Evolutionary conservation across 2,888 invertebrate genomes (phyloP), one percentile per base, ranked within the genome.

Genomic region (Ennomos fuscantarius): DNA sequence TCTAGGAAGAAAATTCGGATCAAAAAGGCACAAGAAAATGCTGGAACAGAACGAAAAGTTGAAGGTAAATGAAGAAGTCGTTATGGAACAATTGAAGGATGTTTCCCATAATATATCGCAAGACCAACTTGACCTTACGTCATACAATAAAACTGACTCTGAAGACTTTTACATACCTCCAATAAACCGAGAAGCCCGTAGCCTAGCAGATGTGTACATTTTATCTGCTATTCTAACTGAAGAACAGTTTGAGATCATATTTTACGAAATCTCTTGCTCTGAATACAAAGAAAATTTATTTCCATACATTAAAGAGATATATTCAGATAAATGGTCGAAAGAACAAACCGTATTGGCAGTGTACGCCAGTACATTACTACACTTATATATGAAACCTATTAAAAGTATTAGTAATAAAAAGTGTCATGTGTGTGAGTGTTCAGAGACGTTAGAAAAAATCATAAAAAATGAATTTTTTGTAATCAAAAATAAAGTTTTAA

Each of bases 1-100:
- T 49, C 78, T 95, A 0, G 94, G 93, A 44, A 93, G 94, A 68
- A 92, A 94, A 63, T 95, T 95, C 71, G 95, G 95, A 1, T 95
- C 95, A 0, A 95, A 95, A 63, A 93, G 89, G 70, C 86, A 87
- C 0, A 95, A 94, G 72, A 80, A 94, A 65, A 79, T 81, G 45
- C 93, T 94, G 58, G 95, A 95, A 66, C 94, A 94, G n/a, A 78
- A 76, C 0, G 94, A 95, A 71, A 93, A 92, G 72, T 74, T 94
- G 47, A 93, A 93, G 73, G 81, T 94, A 0, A 93, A 94, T 60
- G 86, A 94, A 0, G 87, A 93, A 11, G 89, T 93, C 0, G 93
- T 94, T 0, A 93, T 92, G 0, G 92, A 94, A 34, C 93, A 94
- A 58, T 86, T 95, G 76, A 91, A 94, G 63, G 84, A 93, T 62